Evolutionary conservation across 2,797 vertebrate species (phyloP), one percentile per base, ranked within the genome.

Genomic region (Helostoma temminkii): DNA sequence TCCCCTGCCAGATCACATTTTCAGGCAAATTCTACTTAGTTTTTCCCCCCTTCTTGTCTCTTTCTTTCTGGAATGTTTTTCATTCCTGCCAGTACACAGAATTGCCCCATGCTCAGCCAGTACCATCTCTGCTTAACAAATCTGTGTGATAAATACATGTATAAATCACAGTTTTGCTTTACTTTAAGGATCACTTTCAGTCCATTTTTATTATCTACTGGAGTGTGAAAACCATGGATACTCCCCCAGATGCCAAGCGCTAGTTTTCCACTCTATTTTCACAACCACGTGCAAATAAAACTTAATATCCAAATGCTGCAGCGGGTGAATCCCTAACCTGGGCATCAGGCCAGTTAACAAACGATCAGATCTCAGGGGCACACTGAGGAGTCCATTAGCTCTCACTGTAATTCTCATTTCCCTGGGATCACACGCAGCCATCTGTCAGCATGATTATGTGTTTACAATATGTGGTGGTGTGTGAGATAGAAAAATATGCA

Each of bases 151-250:
- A 75, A 88, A 88, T 83, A 30, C 10, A 11, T 36, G 34, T 36
- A 89, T 89, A 93, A 91, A 91, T 89, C 66, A 71, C 41, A 8
- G n/a, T 69, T 65, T 87, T 86, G 85, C 56, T 53, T 58, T 25
- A 6, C 14, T 1, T 3, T 42, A 3, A 26, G 36, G n/a, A 41
- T 54, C 55, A 21, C 19, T 25, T 22, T n/a, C 19, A n/a, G 2
- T 43, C 15, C 34, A 36, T 45, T 7, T 41, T 47, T 26, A n/a
- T 52, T 6, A 6, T 19, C 6, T 45, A 26, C 26, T 0, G 9
- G 12, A 45, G 36, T 3, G 42, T n/a, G 9, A 76, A 66, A 70
- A 55, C 41, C 18, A 41, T 15, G 3, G 5, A 50, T 2, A 39
- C 15, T 1, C 14, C 32, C 42, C 53, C 52, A 63, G 1, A 60